phyloP scores from a whole-genome alignment of 1,140 invertebrate genomes.

The Belonocnema kinseyi region DNA sequence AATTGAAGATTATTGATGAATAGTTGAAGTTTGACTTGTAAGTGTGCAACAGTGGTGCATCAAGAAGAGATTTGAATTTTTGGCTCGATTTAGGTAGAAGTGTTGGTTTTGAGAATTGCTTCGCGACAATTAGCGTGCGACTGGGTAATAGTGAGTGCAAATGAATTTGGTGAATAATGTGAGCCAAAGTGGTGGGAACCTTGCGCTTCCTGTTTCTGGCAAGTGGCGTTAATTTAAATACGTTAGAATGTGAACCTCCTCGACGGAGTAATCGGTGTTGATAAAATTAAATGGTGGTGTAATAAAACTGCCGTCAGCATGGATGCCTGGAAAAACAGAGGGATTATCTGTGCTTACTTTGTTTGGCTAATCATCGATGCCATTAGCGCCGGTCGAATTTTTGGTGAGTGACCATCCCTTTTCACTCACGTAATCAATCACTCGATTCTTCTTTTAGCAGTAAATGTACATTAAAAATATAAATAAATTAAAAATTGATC shows the following conservation, averaged over 20 bases:
- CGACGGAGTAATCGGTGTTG: constrained; percentile 42
- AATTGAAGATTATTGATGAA: too few relatives aligned
- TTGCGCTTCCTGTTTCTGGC: constrained; percentile 2
- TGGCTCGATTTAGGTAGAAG: not conserved
- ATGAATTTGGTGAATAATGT: constrained; percentile 28
- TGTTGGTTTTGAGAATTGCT: not conserved
- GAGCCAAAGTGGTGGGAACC: constrained; percentile 9
- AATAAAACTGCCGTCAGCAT: constrained; percentile 63
- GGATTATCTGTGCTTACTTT: constrained; percentile 68
- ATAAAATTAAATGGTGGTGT: constrained; percentile 53
- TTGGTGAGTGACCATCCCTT: constrained; percentile 59
- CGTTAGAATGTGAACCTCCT: constrained; percentile 17
- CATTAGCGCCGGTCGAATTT: constrained; percentile 63
- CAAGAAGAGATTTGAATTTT: not conserved
- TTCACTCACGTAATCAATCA: not conserved
- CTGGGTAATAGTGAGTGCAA: constrained; percentile 10
- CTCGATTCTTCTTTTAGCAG: too few relatives aligned
- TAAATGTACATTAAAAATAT: too few relatives aligned
- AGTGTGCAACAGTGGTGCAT: not conserved
- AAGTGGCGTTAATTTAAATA: constrained; percentile 22
- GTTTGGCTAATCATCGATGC: constrained; percentile 66
- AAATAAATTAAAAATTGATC: too few relatives aligned
- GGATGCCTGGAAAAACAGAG: constrained; percentile 63
- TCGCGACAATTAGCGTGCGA: constrained; percentile 10
- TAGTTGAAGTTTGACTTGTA: not conserved